These are phyloP conservation scores for Helicoverpa armigera DNA, from an alignment of 1,140 invertebrate genomes.

Conservation along the genomic window DNA sequence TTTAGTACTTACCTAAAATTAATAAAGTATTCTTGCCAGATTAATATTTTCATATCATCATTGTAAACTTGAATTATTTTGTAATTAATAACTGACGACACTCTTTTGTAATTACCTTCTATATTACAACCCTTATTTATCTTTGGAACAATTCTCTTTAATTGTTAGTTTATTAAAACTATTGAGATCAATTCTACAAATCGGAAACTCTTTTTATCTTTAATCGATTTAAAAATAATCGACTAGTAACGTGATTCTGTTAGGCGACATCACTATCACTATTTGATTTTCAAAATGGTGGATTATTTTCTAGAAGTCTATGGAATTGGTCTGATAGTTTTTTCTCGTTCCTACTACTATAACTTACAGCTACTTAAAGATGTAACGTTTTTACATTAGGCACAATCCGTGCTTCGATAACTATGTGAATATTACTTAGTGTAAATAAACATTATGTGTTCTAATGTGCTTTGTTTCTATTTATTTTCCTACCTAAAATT, in stretches of 20 bases:
- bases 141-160: neutral
- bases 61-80: neutral
- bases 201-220: neutral
- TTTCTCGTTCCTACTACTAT: constrained; percentile 63
- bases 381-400: constrained; percentile 49
- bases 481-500: constrained; percentile 6
- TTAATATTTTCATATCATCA: neutral
- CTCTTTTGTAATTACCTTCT: neutral
- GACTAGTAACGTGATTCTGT: neutral
- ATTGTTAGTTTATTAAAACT: neutral
- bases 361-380: constrained; percentile 33
- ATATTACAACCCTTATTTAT: neutral
- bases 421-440: constrained; percentile 75
- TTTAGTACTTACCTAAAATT: neutral
- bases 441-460: constrained; percentile 84
- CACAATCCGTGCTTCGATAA: constrained; percentile 55
- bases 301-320: constrained; percentile 22
- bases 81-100: neutral
- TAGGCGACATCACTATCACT: too few species aligned
- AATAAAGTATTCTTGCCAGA: neutral
- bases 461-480: constrained; percentile 54
- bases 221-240: neutral
- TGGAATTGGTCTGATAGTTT: constrained; percentile 27
- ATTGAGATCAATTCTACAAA: neutral
- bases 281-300: constrained; percentile 12